phyloP scores from a whole-genome alignment of 2,113 vertebrate genomes.

The Atlantisia rogersi region DNA sequence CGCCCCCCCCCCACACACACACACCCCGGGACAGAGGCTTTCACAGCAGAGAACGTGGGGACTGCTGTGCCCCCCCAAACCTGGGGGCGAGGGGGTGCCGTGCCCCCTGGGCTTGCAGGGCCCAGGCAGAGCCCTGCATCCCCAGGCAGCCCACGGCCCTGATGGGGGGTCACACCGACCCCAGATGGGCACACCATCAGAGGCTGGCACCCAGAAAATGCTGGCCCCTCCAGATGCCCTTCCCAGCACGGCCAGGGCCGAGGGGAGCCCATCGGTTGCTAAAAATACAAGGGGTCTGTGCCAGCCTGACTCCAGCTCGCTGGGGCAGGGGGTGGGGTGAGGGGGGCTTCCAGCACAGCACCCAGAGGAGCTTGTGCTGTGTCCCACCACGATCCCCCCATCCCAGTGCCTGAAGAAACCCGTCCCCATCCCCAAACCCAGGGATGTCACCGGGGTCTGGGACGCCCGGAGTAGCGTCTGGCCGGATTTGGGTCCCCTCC shows the following conservation, averaged over 20 bases:
- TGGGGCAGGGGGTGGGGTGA: rapidly evolving
- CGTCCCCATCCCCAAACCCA: neutral
- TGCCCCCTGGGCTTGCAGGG: neutral
- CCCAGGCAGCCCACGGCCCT: rapidly evolving
- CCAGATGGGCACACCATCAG: rapidly evolving
- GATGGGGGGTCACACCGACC: neutral
- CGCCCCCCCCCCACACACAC: neutral
- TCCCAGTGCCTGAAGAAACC: rapidly evolving
- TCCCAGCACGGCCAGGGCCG: neutral
- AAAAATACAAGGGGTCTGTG: neutral
- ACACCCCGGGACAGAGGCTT: rapidly evolving
- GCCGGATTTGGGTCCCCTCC: neutral
- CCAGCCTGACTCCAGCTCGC: neutral
- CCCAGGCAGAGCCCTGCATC: neutral
- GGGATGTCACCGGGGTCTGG: neutral
- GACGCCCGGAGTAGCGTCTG: rapidly evolving
- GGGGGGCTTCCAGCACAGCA: neutral
- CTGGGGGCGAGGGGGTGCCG: rapidly evolving
- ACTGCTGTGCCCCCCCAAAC: rapidly evolving
- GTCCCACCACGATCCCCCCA: neutral
- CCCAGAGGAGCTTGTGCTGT: rapidly evolving
- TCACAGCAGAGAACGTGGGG: rapidly evolving
- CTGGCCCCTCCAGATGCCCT: rapidly evolving
- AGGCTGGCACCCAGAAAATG: rapidly evolving
- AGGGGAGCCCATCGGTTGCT: neutral